Percentiles rank a stretch among this genome's conserved stretches.
Conservation (phyloP, 2,113 vertebrate genomes). For the Bambusicola thoracicus region DNA sequence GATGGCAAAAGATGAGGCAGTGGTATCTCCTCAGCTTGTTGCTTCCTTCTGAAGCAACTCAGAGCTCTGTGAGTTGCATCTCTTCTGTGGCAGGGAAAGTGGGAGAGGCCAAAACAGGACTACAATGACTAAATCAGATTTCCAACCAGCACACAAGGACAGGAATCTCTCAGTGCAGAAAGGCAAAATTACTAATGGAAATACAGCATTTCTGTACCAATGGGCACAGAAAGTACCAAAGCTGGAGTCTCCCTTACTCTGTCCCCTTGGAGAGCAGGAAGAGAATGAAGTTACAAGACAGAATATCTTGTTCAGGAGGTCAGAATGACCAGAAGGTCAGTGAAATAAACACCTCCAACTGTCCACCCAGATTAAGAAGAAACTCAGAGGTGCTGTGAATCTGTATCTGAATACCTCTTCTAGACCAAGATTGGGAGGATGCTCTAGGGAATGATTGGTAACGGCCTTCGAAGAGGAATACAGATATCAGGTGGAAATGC, state of each 20-base stretch:
- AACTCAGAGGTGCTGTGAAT: neutral
- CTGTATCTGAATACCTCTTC: neutral
- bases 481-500: neutral
- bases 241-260: neutral
- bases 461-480: neutral
- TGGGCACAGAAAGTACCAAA: neutral
- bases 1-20: constrained; percentile 4
- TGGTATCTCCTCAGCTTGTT: constrained; percentile 26
- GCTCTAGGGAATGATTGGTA: neutral
- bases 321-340: neutral
- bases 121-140: constrained; percentile 25
- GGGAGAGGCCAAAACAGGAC: neutral
- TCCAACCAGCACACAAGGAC: neutral
- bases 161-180: neutral
- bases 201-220: no score
- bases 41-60: constrained; percentile 22
- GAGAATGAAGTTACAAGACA: neutral
- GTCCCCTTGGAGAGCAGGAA: neutral
- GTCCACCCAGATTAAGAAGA: neutral
- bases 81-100: neutral
- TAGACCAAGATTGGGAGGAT: neutral
- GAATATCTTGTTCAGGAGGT: neutral
- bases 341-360: neutral
- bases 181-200: neutral
- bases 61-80: neutral